Percentiles rank a stretch among this genome's conserved stretches.
Conservation (phyloP, 1,140 invertebrate species). For the Zaprionus inermis region DNA sequence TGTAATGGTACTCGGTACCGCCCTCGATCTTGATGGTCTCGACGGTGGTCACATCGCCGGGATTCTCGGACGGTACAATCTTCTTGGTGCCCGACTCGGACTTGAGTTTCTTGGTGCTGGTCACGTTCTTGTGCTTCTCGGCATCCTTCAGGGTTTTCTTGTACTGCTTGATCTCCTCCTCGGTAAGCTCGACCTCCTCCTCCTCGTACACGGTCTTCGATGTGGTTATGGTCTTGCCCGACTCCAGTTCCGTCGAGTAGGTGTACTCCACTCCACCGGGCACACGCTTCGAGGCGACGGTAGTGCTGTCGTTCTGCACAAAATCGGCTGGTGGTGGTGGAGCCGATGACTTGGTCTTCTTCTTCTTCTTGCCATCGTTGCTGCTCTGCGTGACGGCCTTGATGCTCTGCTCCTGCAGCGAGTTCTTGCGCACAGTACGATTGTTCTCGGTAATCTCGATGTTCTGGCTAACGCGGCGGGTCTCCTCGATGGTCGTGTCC, state of each 20-base stretch:
- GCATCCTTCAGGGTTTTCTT: constrained; percentile 83
- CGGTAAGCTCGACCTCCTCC: constrained; percentile 79
- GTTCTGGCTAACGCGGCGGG: constrained; percentile 70
- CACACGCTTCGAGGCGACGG: constrained; percentile 73
- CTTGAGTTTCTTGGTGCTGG: constrained; percentile 76
- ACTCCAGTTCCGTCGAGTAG: constrained; percentile 76
- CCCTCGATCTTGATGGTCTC: constrained; percentile 82
- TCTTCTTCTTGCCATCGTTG: constrained; percentile 70
- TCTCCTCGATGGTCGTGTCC: constrained; percentile 73
- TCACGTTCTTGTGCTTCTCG: constrained; percentile 82
- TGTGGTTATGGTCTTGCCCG: constrained; percentile 82
- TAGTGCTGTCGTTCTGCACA: constrained; percentile 80
- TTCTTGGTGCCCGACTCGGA: constrained; percentile 83
- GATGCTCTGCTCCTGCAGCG: constrained; percentile 75
- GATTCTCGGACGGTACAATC: constrained; percentile 80
- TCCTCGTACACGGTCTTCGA: constrained; percentile 83
- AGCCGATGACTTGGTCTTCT: constrained; percentile 73
- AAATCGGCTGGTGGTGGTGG: constrained; percentile 82
- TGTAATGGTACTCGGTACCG: constrained; percentile 82
- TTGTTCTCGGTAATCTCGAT: constrained; percentile 80
- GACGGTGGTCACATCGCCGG: constrained; percentile 81
- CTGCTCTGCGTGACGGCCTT: constrained; percentile 62
- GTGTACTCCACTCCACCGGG: constrained; percentile 81
- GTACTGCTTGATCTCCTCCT: constrained; percentile 79
- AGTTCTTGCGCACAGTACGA: constrained; percentile 80